Evolutionary conservation across 2,113 vertebrate genomes (phyloP), one percentile per base, ranked within the genome.

Genomic region (Pagrus major): DNA sequence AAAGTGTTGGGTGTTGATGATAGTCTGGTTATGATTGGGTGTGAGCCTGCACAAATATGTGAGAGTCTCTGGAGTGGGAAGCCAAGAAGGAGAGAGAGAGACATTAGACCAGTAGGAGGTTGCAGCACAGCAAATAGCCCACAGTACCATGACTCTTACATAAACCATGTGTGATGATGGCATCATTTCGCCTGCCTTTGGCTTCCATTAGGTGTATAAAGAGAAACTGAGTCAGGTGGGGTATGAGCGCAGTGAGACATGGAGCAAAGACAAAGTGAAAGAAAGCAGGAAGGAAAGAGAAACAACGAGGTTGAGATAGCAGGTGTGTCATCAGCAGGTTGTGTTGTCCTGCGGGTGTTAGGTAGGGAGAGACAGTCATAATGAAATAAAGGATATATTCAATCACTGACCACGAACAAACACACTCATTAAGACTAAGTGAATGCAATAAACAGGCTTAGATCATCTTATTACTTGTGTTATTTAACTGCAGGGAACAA

Each of bases 371-470:
- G 33, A 64, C 80, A 76, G 58, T 60, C 74, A 16, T 83, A 88
- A 88, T 85, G 67, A 83, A 88, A 90, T 92, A 72, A 89, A 84
- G 52, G 59, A 74, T 56, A 33, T 49, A 85, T 87, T 88, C 81
- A 91, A 90, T 91, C 73, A 79, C 83, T 75, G 86, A 70, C 81
- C 82, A 77, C 33, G 70, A 90, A 80, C 78, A 88, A 90, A 89
- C 86, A 88, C 66, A 87, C 66, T 89, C 89, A 78, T 92, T 90
- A 88, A 85, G 83, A 72, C 70, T 76, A 89, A 88, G 64, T 61
- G 79, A 88, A 80, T 80, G 83, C 81, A 88, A 87, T 84, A 82
- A 88, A 87, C 56, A 66, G 66, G 29, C 80, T 86, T 80, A 18
- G 39, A 88, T 89, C 72, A 88, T 90, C 61, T 55, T 83, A 78